phyloP scores from a whole-genome alignment of 2,797 vertebrate genomes.

The Phoxinus dragarum region DNA sequence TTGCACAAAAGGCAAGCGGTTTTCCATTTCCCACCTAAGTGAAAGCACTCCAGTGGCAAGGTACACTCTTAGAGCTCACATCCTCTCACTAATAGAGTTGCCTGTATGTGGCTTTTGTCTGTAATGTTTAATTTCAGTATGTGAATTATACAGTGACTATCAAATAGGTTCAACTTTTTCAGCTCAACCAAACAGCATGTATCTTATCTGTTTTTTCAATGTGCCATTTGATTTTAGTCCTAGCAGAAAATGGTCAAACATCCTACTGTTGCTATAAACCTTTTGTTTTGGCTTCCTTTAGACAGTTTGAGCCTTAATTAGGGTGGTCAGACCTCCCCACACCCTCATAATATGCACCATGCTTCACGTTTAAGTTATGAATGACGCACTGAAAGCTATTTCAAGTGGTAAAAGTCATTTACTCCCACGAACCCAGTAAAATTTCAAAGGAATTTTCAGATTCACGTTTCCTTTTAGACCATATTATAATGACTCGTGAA shows the following conservation, averaged over 20 bases:
- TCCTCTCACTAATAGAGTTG: slow-evolving; percentile 37
- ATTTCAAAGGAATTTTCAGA: slow-evolving; percentile 38
- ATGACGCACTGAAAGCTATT: not conserved
- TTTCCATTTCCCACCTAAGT: slow-evolving; percentile 46
- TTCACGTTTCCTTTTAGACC: slow-evolving; percentile 19
- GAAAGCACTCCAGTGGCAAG: slow-evolving; percentile 32
- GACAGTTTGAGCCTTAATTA: not conserved
- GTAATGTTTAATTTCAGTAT: not conserved
- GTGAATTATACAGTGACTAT: slow-evolving; percentile 1
- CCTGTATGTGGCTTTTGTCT: slow-evolving; percentile 1
- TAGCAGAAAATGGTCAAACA: not conserved
- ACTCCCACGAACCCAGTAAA: slow-evolving; percentile 37
- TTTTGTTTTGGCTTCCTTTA: slow-evolving; percentile 8
- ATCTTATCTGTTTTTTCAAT: not conserved
- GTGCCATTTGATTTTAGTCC: not conserved
- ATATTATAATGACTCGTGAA: slow-evolving; percentile 28
- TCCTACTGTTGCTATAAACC: not conserved
- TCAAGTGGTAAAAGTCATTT: slow-evolving; percentile 31
- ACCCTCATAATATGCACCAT: slow-evolving; percentile 5
- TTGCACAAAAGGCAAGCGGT: not conserved
- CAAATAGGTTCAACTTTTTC: not conserved
- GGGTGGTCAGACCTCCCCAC: slow-evolving; percentile 3
- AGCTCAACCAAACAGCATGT: not conserved
- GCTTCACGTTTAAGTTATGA: slow-evolving; percentile 25
- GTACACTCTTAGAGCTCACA: slow-evolving; percentile 36